Evolutionary conservation across 2,888 invertebrate genomes (phyloP).

Genomic region (Tribolium freemani): DNA sequence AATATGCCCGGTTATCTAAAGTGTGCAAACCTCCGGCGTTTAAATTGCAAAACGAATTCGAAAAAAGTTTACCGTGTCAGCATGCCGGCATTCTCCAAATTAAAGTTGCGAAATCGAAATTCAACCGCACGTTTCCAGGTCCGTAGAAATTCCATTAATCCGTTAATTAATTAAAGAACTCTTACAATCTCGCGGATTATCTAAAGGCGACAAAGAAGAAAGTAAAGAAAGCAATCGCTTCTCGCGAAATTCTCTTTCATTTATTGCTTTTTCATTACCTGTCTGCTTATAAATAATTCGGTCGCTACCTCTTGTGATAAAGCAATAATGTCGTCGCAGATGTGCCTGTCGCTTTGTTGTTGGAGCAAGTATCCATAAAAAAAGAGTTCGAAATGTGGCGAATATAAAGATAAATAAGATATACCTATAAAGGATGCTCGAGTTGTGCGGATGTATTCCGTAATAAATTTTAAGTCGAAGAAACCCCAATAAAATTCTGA

Average conservation of each 20-base stretch:
- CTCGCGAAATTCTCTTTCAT: not conserved
- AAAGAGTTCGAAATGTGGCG: slow-evolving; percentile 24
- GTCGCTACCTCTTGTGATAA: slow-evolving; percentile 2
- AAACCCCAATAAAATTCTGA: slow-evolving; percentile 56
- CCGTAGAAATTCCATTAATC: slow-evolving; percentile 26
- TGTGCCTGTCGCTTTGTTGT: slow-evolving; percentile 20
- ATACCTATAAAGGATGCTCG: slow-evolving; percentile 27
- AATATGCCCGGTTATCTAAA: too few relatives aligned
- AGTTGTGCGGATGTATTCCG: slow-evolving; percentile 48
- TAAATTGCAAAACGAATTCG: slow-evolving; percentile 13
- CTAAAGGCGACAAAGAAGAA: slow-evolving; percentile 20
- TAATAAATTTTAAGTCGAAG: slow-evolving; percentile 55
- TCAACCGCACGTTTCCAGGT: slow-evolving; percentile 28
- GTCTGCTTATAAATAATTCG: slow-evolving; percentile 9
- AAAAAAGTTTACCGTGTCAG: slow-evolving; percentile 20
- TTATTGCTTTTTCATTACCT: slow-evolving; percentile 22
- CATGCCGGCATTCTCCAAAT: not conserved
- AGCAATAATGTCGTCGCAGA: slow-evolving; percentile 13
- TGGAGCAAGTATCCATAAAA: slow-evolving; percentile 16
- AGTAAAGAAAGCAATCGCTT: slow-evolving; percentile 15
- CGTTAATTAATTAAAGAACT: slow-evolving; percentile 34
- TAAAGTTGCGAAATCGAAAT: slow-evolving; percentile 25
- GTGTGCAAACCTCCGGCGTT: not conserved
- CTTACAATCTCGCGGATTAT: slow-evolving; percentile 28
- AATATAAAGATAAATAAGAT: slow-evolving; percentile 36